Evolutionary conservation across 2,888 invertebrate genomes (phyloP).

Genomic region (Drosophila ustulata): DNA sequence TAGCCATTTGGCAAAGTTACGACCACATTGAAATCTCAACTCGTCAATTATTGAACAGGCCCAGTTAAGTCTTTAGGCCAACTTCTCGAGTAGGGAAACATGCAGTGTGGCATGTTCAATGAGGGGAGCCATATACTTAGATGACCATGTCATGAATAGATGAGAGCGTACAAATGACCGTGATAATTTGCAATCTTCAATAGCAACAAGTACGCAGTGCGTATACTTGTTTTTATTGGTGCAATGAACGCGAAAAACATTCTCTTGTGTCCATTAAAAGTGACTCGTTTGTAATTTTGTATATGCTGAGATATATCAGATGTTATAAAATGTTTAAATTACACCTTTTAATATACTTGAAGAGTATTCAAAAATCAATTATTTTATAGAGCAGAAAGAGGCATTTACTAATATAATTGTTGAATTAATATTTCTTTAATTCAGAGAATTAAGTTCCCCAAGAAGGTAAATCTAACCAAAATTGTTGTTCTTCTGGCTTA

Average conservation of each 20-base stretch:
- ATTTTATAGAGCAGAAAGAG: too few species aligned
- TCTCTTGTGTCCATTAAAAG: not conserved
- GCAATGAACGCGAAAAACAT: not conserved
- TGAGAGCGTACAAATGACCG: not conserved
- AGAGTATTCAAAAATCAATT: too few species aligned
- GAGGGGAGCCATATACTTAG: slow-evolving; percentile 11
- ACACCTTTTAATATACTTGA: too few species aligned
- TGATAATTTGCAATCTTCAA: slow-evolving; percentile 19
- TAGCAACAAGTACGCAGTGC: slow-evolving; percentile 63
- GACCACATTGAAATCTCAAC: slow-evolving; percentile 43
- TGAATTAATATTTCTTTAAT: too few species aligned
- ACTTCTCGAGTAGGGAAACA: not conserved
- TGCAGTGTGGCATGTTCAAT: slow-evolving; percentile 15
- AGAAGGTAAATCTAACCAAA: slow-evolving; percentile 4
- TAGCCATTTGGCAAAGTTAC: slow-evolving; percentile 30
- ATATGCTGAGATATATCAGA: not conserved
- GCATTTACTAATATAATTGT: too few species aligned
- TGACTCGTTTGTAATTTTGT: not conserved
- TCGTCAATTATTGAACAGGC: slow-evolving; percentile 54
- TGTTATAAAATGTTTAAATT: not conserved
- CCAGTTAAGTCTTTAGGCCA: slow-evolving; percentile 20
- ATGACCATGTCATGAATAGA: slow-evolving; percentile 3
- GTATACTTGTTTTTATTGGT: slow-evolving; percentile 8
- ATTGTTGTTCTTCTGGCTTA: not conserved
- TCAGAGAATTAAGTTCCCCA: not conserved